Base-by-base conservation (phyloP, 2,113 vertebrate genomes). In the Ascaphus truei region DNA sequence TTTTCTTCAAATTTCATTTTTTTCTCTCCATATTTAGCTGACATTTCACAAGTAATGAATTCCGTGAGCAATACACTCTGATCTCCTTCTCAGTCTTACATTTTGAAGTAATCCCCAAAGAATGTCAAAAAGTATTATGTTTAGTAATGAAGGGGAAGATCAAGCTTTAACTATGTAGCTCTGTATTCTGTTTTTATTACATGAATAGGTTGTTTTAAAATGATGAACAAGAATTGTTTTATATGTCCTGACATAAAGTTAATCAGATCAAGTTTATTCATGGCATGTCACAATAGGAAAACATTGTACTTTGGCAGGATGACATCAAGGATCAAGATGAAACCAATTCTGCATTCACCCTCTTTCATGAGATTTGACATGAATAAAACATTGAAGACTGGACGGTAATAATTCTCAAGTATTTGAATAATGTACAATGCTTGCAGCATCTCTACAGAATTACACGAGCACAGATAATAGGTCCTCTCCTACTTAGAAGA, bases 371-470 rank as follows among this genome's bases (percentile, higher is more conserved):
- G 45, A 31, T 33, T 26, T 22, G 8, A 39, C 34, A 69, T 69
- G 67, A 69, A 69, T 69, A 69, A 69, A 61, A 61, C 67, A 69
- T 69, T 47, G 56, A 61, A 69, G 45, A 57, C 18, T 41, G 67
- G 67, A 60, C 57, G 29, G 56, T 52, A 60, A 61, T 69, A 61
- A 69, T 69, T 37, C 56, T 69, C 45, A 61, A 52, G 51, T 69
- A 69, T 60, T 52, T 60, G 56, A 69, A 69, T 61, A 69, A 69
- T 61, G 67, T 51, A 61, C 56, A 60, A 60, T 52, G 31, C 56
- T 60, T 20, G 23, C 56, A 39, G 67, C 34, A 37, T 30, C 56
- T 22, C 52, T 51, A 39, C 57, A 52, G 67, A 52, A 69, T 52
- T 69, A 61, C 39, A 61, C 39, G 45, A 12, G 16, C 33, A 39